A percentile compares a stretch with the other conserved stretches of the same genome.
These are phyloP conservation scores for Protobothrops mucrosquamatus DNA, from an alignment of 2,113 vertebrate genomes.

Conservation along the genomic window DNA sequence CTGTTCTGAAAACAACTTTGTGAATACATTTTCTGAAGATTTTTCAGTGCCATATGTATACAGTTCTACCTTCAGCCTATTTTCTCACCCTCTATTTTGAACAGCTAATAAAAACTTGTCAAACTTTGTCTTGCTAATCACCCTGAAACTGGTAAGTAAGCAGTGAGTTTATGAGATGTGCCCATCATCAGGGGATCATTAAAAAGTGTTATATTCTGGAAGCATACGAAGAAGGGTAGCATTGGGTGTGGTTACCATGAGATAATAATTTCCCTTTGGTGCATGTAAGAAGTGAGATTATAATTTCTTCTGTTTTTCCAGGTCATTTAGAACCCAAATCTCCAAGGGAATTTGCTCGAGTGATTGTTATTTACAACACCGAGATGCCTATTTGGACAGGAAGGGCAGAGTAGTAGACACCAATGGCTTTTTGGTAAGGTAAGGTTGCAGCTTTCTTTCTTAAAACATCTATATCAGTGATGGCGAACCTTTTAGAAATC, in stretches of 20 bases:
- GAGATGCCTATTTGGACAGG: slow-evolving; percentile 36
- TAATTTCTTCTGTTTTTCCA: slow-evolving; percentile 48
- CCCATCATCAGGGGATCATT: slow-evolving; percentile 68
- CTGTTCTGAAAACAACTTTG: slow-evolving; percentile 1
- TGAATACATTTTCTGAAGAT: slow-evolving; percentile 37
- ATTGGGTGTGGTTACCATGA: slow-evolving; percentile 70
- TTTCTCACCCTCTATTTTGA: not conserved
- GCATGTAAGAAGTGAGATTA: slow-evolving; percentile 54
- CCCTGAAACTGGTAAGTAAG: slow-evolving; percentile 56
- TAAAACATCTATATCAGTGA: not conserved
- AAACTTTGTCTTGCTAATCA: slow-evolving; percentile 42
- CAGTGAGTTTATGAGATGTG: slow-evolving; percentile 65
- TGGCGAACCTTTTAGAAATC: no score
- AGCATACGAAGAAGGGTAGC: slow-evolving; percentile 62
- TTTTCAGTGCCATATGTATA: slow-evolving; percentile 12
- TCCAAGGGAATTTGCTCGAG: slow-evolving; percentile 35
- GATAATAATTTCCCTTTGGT: slow-evolving; percentile 59
- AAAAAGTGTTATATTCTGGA: slow-evolving; percentile 60
- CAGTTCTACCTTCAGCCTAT: slow-evolving; percentile 41
- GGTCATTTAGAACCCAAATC: slow-evolving; percentile 29
- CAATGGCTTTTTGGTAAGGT: not conserved
- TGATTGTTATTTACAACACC: slow-evolving; percentile 30
- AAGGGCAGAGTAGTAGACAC: slow-evolving; percentile 22
- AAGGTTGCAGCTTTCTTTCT: not conserved
- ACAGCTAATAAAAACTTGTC: slow-evolving; percentile 46